Evolutionary conservation across 1,140 invertebrate species (phyloP), one percentile per base, ranked within the genome.

Genomic region (Cylas formicarius): DNA sequence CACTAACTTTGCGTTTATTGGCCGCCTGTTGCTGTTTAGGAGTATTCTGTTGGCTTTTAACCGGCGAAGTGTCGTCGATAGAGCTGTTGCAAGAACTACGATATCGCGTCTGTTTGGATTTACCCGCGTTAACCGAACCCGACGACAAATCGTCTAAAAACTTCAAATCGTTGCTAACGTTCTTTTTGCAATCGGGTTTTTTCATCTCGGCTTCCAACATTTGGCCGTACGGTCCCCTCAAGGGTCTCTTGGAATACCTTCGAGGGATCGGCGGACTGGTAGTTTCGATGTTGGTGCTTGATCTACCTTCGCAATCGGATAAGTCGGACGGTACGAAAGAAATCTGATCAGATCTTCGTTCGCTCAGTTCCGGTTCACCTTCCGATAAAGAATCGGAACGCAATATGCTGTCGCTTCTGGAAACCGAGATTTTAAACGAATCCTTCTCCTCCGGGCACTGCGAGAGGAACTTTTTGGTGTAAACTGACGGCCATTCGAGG

Each of bases 181-280:
- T 72, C 21, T 66, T 60, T 26, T 58, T 58, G 14, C 59, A 62
- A 51, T 76, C 75, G 0, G 79, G 77, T 58, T 84, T 84, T 33
- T 81, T 84, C 78, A 86, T 85, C 65, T 87, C 83, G 2, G 82
- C 81, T 61, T 87, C 84, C 9, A 88, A 67, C 83, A 87, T 86
- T 61, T 86, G 81, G 0, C 84, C 83, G 56, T 86, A 87, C 3
- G 85, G 85, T 4, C 84, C 85, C 13, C 84, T 69, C 1, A 87
- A 65, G 0, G 83, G 83, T 11, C 83, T 67, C 62, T 86, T 86
- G 7, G 78, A 80, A 55, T 84, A 87, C 3, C 82, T 61, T 38
- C 67, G 63, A 16, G 69, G 68, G 36, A 68, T 67, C 24, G 66
- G 57, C n/a, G 50, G 53, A 41, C 45, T 51, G 32, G 44, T 57